phyloP scores from a whole-genome alignment of 2,888 invertebrate genomes.

The Bugula neritina region DNA sequence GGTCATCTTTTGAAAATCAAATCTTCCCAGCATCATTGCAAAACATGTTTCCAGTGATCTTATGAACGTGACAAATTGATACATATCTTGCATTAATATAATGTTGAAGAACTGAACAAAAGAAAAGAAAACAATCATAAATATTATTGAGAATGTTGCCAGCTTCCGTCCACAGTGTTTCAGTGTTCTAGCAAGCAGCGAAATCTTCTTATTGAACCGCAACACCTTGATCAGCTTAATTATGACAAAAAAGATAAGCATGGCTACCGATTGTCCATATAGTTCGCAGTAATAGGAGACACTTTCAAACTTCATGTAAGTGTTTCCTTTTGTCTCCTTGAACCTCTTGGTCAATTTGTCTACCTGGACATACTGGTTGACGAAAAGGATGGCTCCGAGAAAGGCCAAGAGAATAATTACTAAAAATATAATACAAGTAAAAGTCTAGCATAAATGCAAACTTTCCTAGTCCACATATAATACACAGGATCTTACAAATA shows the following conservation, averaged over 20 bases:
- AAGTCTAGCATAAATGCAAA: no score
- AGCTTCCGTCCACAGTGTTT: constrained; percentile 41
- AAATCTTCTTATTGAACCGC: constrained; percentile 54
- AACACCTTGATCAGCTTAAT: constrained; percentile 57
- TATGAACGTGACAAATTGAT: constrained; percentile 36
- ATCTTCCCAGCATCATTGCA: constrained; percentile 52
- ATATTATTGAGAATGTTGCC: constrained; percentile 49
- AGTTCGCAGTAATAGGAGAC: constrained; percentile 55
- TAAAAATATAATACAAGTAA: background rate
- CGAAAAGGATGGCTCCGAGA: background rate
- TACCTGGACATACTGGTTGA: constrained; percentile 35
- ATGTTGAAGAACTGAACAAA: constrained; percentile 52
- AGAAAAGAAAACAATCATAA: constrained; percentile 49
- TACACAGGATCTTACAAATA: no score
- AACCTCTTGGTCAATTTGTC: constrained; percentile 51
- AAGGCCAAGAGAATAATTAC: background rate
- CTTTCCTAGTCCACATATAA: no score
- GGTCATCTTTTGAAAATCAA: constrained; percentile 49
- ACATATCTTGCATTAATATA: constrained; percentile 40
- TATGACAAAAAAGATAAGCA: constrained; percentile 55
- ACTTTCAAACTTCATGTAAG: constrained; percentile 52
- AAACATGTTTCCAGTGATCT: constrained; percentile 44
- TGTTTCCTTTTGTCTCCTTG: constrained; percentile 49
- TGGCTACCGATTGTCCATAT: constrained; percentile 55
- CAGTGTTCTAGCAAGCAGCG: constrained; percentile 46